Conservation (phyloP, 37 sponge, comb jelly and placozoan genomes). For the Ephydatia muelleri region DNA sequence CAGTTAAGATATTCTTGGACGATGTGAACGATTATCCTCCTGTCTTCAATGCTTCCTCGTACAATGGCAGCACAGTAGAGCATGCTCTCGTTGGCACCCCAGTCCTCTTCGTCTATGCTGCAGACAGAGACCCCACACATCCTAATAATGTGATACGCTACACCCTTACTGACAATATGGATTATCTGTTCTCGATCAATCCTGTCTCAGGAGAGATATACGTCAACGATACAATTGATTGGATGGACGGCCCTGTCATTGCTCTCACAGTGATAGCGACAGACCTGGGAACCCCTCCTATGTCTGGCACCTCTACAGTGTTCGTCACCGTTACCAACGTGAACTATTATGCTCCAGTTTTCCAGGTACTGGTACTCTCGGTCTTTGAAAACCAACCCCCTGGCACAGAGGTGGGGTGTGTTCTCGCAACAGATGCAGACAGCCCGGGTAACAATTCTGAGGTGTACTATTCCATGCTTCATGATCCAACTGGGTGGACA, state of each 20-base stretch:
- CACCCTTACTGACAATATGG: slow-evolving; percentile 35
- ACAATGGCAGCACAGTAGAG: slow-evolving; percentile 40
- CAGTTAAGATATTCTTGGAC: slow-evolving; percentile 19
- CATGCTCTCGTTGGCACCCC: slow-evolving; percentile 46
- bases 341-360: slow-evolving; percentile 71
- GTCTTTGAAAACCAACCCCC: slow-evolving; percentile 48
- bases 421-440: slow-evolving; percentile 52
- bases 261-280: slow-evolving; percentile 35
- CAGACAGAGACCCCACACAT: slow-evolving; percentile 52
- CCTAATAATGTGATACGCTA: slow-evolving; percentile 53
- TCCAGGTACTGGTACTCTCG: slow-evolving; percentile 36
- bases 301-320: slow-evolving; percentile 21
- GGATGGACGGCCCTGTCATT: slow-evolving; percentile 43
- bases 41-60: slow-evolving; percentile 27
- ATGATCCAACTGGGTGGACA: slow-evolving; percentile 39
- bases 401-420: slow-evolving; percentile 38
- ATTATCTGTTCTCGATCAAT: slow-evolving; percentile 32
- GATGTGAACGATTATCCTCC: slow-evolving; percentile 69
- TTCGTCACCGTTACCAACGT: slow-evolving; percentile 50
- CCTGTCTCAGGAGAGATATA: slow-evolving; percentile 34
- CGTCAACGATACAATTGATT: slow-evolving; percentile 54
- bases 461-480: slow-evolving; percentile 38
- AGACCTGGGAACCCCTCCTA: slow-evolving; percentile 46
- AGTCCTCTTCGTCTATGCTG: slow-evolving; percentile 35
- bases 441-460: slow-evolving; percentile 54